Base-by-base conservation (phyloP, 30 jellyfish, hydroid and myxozoan genomes). In the Pseudorhiza aurosa region DNA sequence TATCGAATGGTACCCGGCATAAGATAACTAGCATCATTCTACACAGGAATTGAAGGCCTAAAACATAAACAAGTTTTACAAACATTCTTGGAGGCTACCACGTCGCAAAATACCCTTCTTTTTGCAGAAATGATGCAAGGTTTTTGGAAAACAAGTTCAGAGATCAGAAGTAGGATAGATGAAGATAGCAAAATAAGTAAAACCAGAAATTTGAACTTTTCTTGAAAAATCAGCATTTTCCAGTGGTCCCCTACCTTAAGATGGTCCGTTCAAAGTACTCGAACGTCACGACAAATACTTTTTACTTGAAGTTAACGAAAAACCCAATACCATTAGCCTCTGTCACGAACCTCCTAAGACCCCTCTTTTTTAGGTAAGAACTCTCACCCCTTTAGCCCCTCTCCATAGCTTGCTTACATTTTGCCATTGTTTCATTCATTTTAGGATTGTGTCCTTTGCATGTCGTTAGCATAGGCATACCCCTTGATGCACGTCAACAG, bases 181-280 rank as follows among this genome's bases (percentile, higher is more conserved):
- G 50, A 12, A 39, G 50, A 12, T 39, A 39, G 50, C 50, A 39
- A 39, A 39, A 39, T 12, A 39, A 39, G 50, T 39, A 39, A 39
- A 39, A 39, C 50, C 50, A 7, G 50, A 39, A 39, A 39, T 39
- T 39, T 39, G 50, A 39, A 39, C 50, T 39, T 39, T 39, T 39
- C 50, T 39, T 39, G 50, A 39, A 39, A 39, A 39, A 39, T 39
- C 50, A 39, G 12, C 50, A 39, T 5, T 39, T 39, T 39, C 50
- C 50, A 39, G 50, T 39, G 50, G 50, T 39, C 50, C 50, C 50
- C 50, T 12, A 39, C 50, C 50, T 39, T 39, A n/a, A n/a, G 63
- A 49, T 12, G 63, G 63, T 49, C 63, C 63, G n/a, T 49, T 49
- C 63, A 49, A 49, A 49, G 63, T 49, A 29, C 63, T 49, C 29